These are phyloP conservation scores for Drosophila rellima DNA, from an alignment of 2,888 invertebrate genomes.

Conservation along the genomic window DNA sequence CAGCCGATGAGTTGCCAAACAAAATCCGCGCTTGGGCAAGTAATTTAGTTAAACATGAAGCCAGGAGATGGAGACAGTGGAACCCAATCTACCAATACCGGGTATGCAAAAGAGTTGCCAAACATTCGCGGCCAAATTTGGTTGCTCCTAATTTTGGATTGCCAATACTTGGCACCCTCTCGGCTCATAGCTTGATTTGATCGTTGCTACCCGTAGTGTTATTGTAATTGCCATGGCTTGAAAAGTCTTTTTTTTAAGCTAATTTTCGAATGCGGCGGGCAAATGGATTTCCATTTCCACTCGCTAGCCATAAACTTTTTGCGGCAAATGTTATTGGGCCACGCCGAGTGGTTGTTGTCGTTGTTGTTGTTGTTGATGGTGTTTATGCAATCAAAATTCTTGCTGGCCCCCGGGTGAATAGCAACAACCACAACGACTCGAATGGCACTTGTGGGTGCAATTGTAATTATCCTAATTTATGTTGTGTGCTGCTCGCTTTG, in stretches of 20 bases:
- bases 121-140: constrained; percentile 73
- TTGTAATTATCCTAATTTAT: constrained; percentile 82
- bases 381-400: constrained; percentile 81
- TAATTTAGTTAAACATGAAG: constrained; percentile 68
- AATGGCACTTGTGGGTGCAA: constrained; percentile 82
- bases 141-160: constrained; percentile 59
- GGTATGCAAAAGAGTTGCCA: constrained; percentile 73
- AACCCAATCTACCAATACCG: constrained; percentile 30
- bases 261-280: constrained; percentile 63
- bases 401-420: constrained; percentile 49
- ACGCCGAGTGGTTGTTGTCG: constrained; percentile 37
- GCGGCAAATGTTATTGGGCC: constrained; percentile 60
- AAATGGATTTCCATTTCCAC: constrained; percentile 72
- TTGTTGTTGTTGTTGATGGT: constrained; percentile 38
- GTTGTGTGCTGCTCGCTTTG: constrained; percentile 55
- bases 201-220: constrained; percentile 37
- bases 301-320: constrained; percentile 61
- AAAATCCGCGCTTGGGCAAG: constrained; percentile 69
- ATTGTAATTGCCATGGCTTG: constrained; percentile 61
- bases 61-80: constrained; percentile 52
- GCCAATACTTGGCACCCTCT: constrained; percentile 51
- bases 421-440: constrained; percentile 43
- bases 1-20: constrained; percentile 42
- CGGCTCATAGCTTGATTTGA: constrained; percentile 32
- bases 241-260: constrained; percentile 51